Percentiles rank a stretch among this genome's conserved stretches.
These are phyloP conservation scores for Lynx canadensis DNA, from an alignment of 2,113 vertebrate genomes.

Conservation along the genomic window DNA sequence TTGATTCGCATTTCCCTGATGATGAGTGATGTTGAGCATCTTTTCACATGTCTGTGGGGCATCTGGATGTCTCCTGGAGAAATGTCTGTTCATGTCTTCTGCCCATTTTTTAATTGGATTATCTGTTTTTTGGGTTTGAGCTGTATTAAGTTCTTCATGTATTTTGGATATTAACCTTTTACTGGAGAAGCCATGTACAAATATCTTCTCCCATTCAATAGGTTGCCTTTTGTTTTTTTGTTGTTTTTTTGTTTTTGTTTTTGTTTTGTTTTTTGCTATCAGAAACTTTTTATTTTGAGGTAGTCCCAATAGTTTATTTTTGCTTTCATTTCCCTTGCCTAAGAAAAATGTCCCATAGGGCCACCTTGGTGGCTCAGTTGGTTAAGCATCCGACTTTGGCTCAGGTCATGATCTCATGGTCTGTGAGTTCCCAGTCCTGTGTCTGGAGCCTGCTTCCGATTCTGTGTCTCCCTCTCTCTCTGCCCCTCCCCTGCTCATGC, in stretches of 20 bases:
- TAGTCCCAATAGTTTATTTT: neutral
- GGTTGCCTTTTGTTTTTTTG: neutral
- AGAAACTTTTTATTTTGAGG: neutral
- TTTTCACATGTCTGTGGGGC: neutral
- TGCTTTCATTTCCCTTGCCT: neutral
- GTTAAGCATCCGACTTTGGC: no score
- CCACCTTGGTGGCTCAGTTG: no score
- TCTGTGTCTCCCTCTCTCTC: no score
- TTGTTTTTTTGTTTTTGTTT: no score
- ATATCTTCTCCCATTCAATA: neutral
- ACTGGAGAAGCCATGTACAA: neutral
- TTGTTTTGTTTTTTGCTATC: neutral
- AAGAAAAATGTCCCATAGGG: neutral
- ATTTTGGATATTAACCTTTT: neutral
- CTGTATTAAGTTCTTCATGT: neutral
- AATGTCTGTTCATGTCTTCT: neutral
- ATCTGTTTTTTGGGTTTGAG: neutral
- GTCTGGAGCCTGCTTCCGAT: no score
- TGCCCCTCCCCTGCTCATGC: no score
- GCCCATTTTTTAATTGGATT: neutral
- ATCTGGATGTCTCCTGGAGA: neutral
- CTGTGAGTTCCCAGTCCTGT: no score
- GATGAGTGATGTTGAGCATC: neutral
- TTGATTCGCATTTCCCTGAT: neutral
- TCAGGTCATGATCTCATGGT: no score